Evolutionary conservation across 2,797 vertebrate genomes (phyloP), one percentile per base, ranked within the genome.

Genomic region (Poliocrania exsul): DNA sequence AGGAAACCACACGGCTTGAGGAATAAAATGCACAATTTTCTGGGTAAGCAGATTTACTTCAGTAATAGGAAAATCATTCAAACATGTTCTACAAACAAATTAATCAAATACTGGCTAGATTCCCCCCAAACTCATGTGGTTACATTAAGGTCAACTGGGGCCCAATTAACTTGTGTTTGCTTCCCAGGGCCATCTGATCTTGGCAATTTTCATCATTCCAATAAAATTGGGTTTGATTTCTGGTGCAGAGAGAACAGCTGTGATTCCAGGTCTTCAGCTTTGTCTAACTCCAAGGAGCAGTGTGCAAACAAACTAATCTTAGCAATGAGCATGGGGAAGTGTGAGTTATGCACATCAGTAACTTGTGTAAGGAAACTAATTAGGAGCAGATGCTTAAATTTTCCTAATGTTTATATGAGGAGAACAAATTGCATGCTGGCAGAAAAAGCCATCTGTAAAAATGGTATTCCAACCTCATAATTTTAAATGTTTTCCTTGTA

Each of bases 301-400:
- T 81, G 62, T 89, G 85, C 91, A 96, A 96, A 96, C 44, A 93
- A 97, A 91, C 84, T 81, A 95, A 95, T 92, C 86, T 88, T 46
- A 84, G 82, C 90, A 90, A 40, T 29, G 88, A 92, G 44, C 28
- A 1, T 1, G 4, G 50, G 72, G 74, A 88, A 88, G 91, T 93
- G 94, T 82, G 73, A 90, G 83, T 78, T 95, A 84, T 62, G 67
- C 38, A 19, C 65, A 89, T 88, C 56, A 51, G 79, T 89, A 92
- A 90, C 72, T 88, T 92, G 58, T 95, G 78, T 74, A 95, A 90
- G 51, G 61, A 42, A 95, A 51, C 70, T 97, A 96, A 97, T 96
- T 93, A 92, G 81, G 72, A 96, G 61, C 95, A 97, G 95, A 96
- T 96, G 96, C 88, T 87, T 90, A 83, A 62, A 80, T 70, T 90